Evolutionary conservation across 2,888 invertebrate species (phyloP).

Genomic region (Apodemia mormo): DNA sequence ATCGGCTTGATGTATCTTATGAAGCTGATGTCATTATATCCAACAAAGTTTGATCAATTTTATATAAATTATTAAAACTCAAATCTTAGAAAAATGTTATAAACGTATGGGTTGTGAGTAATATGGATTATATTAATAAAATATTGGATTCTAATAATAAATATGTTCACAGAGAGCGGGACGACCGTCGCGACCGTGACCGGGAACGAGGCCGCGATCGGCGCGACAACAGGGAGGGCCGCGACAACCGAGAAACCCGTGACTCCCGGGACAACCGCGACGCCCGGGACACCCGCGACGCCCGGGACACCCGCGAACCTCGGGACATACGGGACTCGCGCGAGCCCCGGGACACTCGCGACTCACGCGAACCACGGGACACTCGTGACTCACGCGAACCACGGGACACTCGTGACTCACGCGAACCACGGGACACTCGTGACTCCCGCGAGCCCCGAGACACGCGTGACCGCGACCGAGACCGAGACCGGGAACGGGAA

Average conservation of each 20-base stretch:
- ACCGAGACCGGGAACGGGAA: slow-evolving; percentile 38
- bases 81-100: too few species aligned
- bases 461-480: slow-evolving; percentile 27
- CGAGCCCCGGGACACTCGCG: slow-evolving; percentile 39
- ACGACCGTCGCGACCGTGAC: slow-evolving; percentile 50
- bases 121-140: too few species aligned
- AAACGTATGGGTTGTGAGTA: too few species aligned
- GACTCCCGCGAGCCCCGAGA: slow-evolving; percentile 33
- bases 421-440: slow-evolving; percentile 38
- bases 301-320: slow-evolving; percentile 40
- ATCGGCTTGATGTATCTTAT: too few species aligned
- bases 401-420: slow-evolving; percentile 40
- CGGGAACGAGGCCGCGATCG: slow-evolving; percentile 46
- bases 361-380: slow-evolving; percentile 26
- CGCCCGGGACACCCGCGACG: slow-evolving; percentile 42
- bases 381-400: slow-evolving; percentile 42
- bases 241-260: slow-evolving; percentile 42
- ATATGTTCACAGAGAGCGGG: slow-evolving; percentile 40
- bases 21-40: too few species aligned
- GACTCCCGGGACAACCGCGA: slow-evolving; percentile 40
- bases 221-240: slow-evolving; percentile 43
- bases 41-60: too few species aligned
- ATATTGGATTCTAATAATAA: too few species aligned
- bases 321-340: slow-evolving; percentile 31
- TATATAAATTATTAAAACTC: too few species aligned